Base-by-base conservation (phyloP, 2,888 invertebrate genomes). In the Cylloceria caligata region DNA sequence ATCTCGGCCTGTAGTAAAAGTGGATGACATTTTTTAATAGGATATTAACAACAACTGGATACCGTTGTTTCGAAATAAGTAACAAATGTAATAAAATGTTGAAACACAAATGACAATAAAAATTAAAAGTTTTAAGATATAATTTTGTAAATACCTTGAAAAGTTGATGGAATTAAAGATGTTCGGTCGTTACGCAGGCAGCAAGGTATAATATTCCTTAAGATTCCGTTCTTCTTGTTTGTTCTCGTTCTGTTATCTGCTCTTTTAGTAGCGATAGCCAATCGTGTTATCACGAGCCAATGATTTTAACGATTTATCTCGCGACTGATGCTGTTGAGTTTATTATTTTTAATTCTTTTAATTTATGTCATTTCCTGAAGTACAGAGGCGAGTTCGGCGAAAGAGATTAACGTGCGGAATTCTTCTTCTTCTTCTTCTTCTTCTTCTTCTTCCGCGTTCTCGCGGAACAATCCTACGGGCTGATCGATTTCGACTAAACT, bases 401-500 rank as follows among this genome's bases (percentile, higher is more conserved):
- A 9, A 16, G 24, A 64, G 64, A 64, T 42, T 42, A 52, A 52
- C 34, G 21, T 9, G 68, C 21, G 21, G 21, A 21, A 30, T 52
- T 68, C 21, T 52, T 49, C 34, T 68, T 49, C 24, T 55, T 74
- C 19, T n/a, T n/a, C n/a, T n/a, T n/a, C 19, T 30, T 34, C 47
- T 52, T 68, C 21, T 52, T 49, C 34, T 68, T 49, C 24, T 55
- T 74, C 19, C 55, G 36, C 55, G 19, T 55, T 55, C 36, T 55
- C 64, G 57, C 34, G 49, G 75, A 79, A 71, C 49, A 78, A 74
- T 81, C 73, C 57, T 69, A 55, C 13, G 52, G 67, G 21, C 82
- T 79, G 78, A 82, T 82, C 78, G 82, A 82, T 82, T 82, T 75
- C 36, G 75, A 82, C 82, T 82, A 79, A 81, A 57, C 82, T 82